These are phyloP conservation scores for Philereme vetulata DNA, from an alignment of 2,888 invertebrate species.

Conservation along the genomic window DNA sequence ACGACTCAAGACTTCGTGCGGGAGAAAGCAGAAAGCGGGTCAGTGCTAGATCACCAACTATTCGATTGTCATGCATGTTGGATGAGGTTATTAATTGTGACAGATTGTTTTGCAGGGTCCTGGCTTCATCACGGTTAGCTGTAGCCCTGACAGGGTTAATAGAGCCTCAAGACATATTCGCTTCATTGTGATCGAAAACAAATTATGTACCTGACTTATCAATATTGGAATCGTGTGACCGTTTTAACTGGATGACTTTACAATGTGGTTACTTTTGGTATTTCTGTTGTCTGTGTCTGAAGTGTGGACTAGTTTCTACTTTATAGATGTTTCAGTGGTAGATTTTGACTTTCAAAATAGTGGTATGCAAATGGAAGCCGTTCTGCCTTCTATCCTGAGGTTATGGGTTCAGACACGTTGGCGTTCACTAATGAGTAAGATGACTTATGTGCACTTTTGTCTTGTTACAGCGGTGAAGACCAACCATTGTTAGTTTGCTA, in stretches of 20 bases:
- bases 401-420: slow-evolving; percentile 30
- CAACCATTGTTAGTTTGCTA: slow-evolving; percentile 41
- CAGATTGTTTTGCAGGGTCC: slow-evolving; percentile 61
- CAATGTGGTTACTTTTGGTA: no score
- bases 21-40: slow-evolving; percentile 81
- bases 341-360: slow-evolving; percentile 24
- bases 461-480: slow-evolving; percentile 33
- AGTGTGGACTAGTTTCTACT: slow-evolving; percentile 3
- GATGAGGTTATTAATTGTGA: slow-evolving; percentile 79
- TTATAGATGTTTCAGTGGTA: slow-evolving; percentile 11
- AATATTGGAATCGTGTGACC: no score
- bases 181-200: background rate
- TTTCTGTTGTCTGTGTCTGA: background rate
- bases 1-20: slow-evolving; percentile 71
- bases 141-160: slow-evolving; percentile 7
- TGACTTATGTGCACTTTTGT: slow-evolving; percentile 30
- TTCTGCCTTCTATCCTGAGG: slow-evolving; percentile 22
- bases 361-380: slow-evolving; percentile 23
- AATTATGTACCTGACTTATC: no score
- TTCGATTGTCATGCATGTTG: slow-evolving; percentile 81
- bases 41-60: slow-evolving; percentile 73
- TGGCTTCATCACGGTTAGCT: slow-evolving; percentile 21
- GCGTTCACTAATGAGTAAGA: slow-evolving; percentile 31
- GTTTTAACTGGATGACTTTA: no score
- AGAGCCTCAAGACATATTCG: background rate